phyloP scores from a whole-genome alignment of 2,797 vertebrate genomes.

The Tenualosa thibaudeaui region DNA sequence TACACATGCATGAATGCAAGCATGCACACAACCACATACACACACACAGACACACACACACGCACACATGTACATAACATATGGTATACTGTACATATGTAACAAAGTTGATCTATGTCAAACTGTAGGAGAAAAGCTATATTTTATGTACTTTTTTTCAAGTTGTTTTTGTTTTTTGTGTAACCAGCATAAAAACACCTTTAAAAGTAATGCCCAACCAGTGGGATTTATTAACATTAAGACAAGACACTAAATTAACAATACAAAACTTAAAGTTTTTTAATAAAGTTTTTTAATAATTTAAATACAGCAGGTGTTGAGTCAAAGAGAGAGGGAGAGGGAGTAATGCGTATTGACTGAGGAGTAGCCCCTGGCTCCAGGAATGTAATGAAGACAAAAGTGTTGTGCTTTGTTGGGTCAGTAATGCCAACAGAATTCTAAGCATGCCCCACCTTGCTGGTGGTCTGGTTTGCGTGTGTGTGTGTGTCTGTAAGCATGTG shows the following conservation, averaged over 20 bases:
- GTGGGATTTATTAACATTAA: too few species aligned
- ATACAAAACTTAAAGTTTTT: too few species aligned
- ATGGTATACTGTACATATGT: too few species aligned
- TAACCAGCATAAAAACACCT: too few species aligned
- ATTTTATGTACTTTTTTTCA: too few species aligned
- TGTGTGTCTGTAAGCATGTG: too few species aligned
- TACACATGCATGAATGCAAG: neutral
- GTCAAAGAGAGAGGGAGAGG: too few species aligned
- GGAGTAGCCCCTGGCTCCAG: neutral
- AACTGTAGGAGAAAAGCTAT: too few species aligned
- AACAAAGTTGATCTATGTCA: too few species aligned
- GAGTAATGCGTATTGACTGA: neutral
- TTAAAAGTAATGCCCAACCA: too few species aligned
- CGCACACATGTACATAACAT: neutral
- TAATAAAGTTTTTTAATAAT: too few species aligned
- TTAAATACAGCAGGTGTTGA: neutral
- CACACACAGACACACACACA: neutral
- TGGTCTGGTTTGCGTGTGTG: neutral
- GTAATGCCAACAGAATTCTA: neutral
- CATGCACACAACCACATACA: neutral
- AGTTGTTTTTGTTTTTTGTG: neutral
- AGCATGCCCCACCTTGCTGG: neutral
- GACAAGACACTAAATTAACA: too few species aligned
- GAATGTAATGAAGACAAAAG: conserved; percentile 20
- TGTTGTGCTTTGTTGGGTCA: neutral